Base-by-base conservation (phyloP, 2,888 invertebrate species). In the Theretra japonica region DNA sequence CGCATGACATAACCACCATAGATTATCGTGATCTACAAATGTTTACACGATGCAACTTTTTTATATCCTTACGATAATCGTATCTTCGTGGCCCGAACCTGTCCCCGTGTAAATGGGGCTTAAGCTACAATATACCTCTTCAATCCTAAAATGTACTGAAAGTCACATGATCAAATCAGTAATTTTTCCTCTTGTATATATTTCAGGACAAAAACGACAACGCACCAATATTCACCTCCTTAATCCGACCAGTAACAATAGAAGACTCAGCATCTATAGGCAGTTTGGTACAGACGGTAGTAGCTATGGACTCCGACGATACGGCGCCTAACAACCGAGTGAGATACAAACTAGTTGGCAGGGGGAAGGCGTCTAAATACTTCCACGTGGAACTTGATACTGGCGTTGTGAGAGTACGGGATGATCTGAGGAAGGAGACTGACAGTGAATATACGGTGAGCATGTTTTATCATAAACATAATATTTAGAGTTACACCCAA, bases 301-400 rank as follows among this genome's bases (percentile, higher is more conserved):
- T 96, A 0, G 98, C 98, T 0, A 95, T 96, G 0, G 98, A 98
- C 88, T 96, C 96, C 0, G 98, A 98, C 91, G 97, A 97, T 8
- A 97, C 98, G 0, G 94, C 97, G 0, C 98, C 98, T 0, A 97
- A 97, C 80, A 98, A 98, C 90, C 96, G 97, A 84, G 94, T 96
- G 1, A 93, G 96, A 0, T 98, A 98, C 85, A 97, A 98, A 86
- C 95, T 98, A 70, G 97, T 97, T 7, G 98, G 98, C 0, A 94
- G 97, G 25, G 97, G 97, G 28, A 97, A 97, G 84, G 97, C 98
- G 0, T 95, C 96, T 0, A 97, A 97, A 81, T 98, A 97, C 88
- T 99, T 99, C 94, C 96, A 97, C 79, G 97, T 99, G 8, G 98
- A 98, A 87, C 96, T 97, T 0, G 97, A 98, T 74, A 96, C 96